phyloP scores from a whole-genome alignment of 2,113 vertebrate genomes.

The Phyllostomus discolor region DNA sequence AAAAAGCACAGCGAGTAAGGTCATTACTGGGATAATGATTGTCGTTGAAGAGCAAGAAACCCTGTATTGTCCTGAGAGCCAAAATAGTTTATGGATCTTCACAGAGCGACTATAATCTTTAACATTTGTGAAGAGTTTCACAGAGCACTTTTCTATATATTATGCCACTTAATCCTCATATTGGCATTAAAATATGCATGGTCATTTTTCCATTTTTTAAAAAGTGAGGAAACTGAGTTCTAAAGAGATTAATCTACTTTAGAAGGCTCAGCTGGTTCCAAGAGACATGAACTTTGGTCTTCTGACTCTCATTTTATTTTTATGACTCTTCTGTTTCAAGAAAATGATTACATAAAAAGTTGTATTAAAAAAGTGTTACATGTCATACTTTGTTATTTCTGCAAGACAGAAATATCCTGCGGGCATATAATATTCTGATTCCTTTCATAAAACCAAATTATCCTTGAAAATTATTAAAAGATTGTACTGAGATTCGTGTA shows the following conservation, averaged over 20 bases:
- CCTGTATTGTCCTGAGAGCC: background rate
- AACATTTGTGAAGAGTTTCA: background rate
- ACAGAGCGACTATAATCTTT: background rate
- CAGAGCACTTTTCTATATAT: background rate
- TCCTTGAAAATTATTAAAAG: slow-evolving; percentile 60
- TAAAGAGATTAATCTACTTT: background rate
- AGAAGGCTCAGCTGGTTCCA: background rate
- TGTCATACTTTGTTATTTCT: slow-evolving; percentile 46
- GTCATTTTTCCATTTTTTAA: background rate
- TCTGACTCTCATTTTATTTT: slow-evolving; percentile 24
- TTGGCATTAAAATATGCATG: background rate
- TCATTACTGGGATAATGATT: background rate
- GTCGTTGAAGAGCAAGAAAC: background rate
- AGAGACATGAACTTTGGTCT: background rate
- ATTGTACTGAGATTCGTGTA: slow-evolving; percentile 38
- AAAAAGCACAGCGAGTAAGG: background rate
- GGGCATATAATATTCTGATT: slow-evolving; percentile 28
- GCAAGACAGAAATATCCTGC: slow-evolving; percentile 17
- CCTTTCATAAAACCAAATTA: slow-evolving; percentile 58
- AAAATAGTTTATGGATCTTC: background rate
- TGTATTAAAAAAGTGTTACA: slow-evolving; percentile 14
- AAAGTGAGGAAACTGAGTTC: background rate
- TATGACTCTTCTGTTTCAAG: background rate
- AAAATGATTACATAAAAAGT: background rate
- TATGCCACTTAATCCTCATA: background rate